Percentiles rank a stretch among this genome's conserved stretches.
Evolutionary conservation across 2,888 invertebrate genomes (phyloP).

Genomic region (Tenthredo amoena): DNA sequence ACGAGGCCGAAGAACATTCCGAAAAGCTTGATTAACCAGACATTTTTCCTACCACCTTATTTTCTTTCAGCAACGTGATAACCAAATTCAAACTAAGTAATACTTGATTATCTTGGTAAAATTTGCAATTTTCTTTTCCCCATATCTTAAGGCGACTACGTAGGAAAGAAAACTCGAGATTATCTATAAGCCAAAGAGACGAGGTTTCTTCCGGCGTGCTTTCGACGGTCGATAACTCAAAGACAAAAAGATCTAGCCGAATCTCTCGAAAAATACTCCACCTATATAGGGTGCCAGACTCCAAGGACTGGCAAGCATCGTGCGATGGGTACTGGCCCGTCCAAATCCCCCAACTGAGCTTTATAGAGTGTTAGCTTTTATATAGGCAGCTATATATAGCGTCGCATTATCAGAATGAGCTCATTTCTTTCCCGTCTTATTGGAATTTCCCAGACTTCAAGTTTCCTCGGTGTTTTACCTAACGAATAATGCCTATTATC

Average conservation of each 20-base stretch:
- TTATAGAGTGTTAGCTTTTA: conserved; percentile 70
- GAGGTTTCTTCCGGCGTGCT: neutral
- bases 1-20: conserved; percentile 26
- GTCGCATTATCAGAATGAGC: conserved; percentile 76
- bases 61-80: neutral
- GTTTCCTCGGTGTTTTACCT: conserved; percentile 55
- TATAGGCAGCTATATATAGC: conserved; percentile 60
- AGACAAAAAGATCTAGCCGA: conserved; percentile 52
- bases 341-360: conserved; percentile 75
- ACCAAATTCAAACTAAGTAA: conserved; percentile 2
- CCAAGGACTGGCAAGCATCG: neutral
- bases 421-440: conserved; percentile 72
- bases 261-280: conserved; percentile 55
- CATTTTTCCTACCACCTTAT: conserved; percentile 28
- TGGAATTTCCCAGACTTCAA: conserved; percentile 66
- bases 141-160: neutral
- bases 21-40: conserved; percentile 44
- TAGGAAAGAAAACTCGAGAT: conserved; percentile 1
- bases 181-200: conserved; percentile 40
- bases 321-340: conserved; percentile 58
- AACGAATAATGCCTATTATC: conserved; percentile 42
- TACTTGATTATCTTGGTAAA: neutral
- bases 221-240: conserved; percentile 70
- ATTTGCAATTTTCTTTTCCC: neutral
- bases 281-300: conserved; percentile 29